Evolutionary conservation across 2,888 invertebrate species (phyloP).

Genomic region (Zeuzera pyrina): DNA sequence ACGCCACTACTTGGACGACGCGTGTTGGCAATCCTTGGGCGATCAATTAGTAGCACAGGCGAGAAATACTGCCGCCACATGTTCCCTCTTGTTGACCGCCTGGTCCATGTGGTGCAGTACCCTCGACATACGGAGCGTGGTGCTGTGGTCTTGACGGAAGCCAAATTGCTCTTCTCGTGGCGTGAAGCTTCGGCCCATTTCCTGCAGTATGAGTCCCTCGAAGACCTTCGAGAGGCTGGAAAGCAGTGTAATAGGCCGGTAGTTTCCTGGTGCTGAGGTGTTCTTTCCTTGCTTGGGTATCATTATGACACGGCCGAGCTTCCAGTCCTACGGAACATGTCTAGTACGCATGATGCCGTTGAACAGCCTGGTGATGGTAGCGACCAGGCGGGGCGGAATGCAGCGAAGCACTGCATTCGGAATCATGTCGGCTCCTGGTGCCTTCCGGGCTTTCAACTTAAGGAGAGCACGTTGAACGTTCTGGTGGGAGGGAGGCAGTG

Average conservation of each 20-base stretch:
- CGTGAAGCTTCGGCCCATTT: no score
- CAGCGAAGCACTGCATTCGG: neutral
- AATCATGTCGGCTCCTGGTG: slow-evolving; percentile 6
- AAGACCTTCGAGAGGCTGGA: slow-evolving; percentile 15
- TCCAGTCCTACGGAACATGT: no score
- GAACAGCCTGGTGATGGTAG: no score
- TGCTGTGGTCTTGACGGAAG: no score
- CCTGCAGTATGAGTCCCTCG: slow-evolving; percentile 12
- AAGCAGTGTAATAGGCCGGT: slow-evolving; percentile 17
- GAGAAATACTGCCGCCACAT: no score
- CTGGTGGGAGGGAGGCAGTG: neutral
- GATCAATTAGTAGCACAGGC: neutral
- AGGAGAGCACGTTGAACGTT: neutral
- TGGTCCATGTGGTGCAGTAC: neutral
- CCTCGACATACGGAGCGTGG: slow-evolving; percentile 6
- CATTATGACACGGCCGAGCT: no score
- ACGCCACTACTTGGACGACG: no score
- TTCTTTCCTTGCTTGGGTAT: slow-evolving; percentile 19
- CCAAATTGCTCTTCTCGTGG: no score
- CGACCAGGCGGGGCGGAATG: no score
- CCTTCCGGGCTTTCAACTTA: slow-evolving; percentile 4
- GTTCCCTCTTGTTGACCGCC: no score
- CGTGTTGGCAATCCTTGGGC: no score
- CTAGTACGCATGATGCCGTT: no score
- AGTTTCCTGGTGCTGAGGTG: slow-evolving; percentile 12